phyloP scores from a whole-genome alignment of 2,113 vertebrate species.

The Lontra canadensis region DNA sequence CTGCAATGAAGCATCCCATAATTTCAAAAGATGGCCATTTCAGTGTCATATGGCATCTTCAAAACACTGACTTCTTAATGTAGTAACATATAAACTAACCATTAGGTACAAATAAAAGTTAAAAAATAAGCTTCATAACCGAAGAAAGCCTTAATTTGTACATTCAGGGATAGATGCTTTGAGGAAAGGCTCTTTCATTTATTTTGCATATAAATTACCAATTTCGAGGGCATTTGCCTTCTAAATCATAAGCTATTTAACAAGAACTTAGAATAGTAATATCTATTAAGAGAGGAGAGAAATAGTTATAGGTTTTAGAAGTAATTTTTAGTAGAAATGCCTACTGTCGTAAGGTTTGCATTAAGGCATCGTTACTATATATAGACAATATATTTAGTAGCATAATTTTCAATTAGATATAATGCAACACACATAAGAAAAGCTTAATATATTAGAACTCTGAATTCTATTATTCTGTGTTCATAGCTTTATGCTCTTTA shows the following conservation, averaged over 20 bases:
- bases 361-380: slow-evolving; percentile 48
- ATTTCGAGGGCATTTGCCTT: slow-evolving; percentile 68
- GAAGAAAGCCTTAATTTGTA: slow-evolving; percentile 69
- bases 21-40: slow-evolving; percentile 83
- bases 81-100: slow-evolving; percentile 64
- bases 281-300: slow-evolving; percentile 48
- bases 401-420: slow-evolving; percentile 39
- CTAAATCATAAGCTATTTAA: slow-evolving; percentile 70
- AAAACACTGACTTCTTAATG: slow-evolving; percentile 80
- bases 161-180: slow-evolving; percentile 70
- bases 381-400: slow-evolving; percentile 44
- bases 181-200: slow-evolving; percentile 57
- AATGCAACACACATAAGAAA: slow-evolving; percentile 38
- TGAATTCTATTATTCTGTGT: neutral
- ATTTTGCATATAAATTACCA: slow-evolving; percentile 66
- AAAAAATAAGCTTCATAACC: slow-evolving; percentile 68
- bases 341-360: slow-evolving; percentile 40
- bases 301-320: slow-evolving; percentile 54
- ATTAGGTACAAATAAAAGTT: slow-evolving; percentile 74
- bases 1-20: slow-evolving; percentile 80
- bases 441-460: slow-evolving; percentile 36
- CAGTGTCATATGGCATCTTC: slow-evolving; percentile 75
- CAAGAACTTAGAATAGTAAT: slow-evolving; percentile 56
- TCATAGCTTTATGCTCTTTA: neutral
- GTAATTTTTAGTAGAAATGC: slow-evolving; percentile 62